Evolutionary conservation across 2,113 vertebrate species (phyloP).

Genomic region (Corynorhinus townsendii): DNA sequence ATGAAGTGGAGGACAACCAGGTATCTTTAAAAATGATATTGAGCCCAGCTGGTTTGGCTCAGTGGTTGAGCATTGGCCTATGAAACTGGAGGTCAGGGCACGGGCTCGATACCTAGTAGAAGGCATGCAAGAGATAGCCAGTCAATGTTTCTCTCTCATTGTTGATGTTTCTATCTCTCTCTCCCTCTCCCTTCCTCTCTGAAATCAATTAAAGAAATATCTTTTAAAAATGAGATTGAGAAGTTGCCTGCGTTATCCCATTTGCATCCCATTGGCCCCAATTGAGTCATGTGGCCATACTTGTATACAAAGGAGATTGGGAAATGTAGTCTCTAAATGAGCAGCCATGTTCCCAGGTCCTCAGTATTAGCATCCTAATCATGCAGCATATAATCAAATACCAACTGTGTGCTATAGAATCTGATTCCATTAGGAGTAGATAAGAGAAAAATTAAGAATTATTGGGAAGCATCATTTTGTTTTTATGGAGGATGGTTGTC

Average conservation of each 20-base stretch:
- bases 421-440: neutral
- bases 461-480: neutral
- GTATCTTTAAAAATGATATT: neutral
- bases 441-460: neutral
- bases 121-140: too few relatives aligned
- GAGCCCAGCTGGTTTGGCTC: neutral
- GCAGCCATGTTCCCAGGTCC: neutral
- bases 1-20: neutral
- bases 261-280: neutral
- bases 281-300: neutral
- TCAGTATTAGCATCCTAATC: neutral
- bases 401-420: neutral
- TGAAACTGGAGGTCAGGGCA: too few relatives aligned
- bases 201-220: neutral
- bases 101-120: too few relatives aligned
- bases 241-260: neutral
- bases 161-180: too few relatives aligned
- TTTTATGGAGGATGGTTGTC: neutral
- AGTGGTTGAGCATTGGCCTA: too few relatives aligned
- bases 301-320: neutral
- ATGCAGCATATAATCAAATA: neutral
- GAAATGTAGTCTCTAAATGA: neutral
- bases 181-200: too few relatives aligned
- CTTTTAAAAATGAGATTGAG: neutral
- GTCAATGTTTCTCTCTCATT: too few relatives aligned